These are phyloP conservation scores for Cryptosula pallasiana DNA, from an alignment of 2,888 invertebrate species.

Conservation along the genomic window DNA sequence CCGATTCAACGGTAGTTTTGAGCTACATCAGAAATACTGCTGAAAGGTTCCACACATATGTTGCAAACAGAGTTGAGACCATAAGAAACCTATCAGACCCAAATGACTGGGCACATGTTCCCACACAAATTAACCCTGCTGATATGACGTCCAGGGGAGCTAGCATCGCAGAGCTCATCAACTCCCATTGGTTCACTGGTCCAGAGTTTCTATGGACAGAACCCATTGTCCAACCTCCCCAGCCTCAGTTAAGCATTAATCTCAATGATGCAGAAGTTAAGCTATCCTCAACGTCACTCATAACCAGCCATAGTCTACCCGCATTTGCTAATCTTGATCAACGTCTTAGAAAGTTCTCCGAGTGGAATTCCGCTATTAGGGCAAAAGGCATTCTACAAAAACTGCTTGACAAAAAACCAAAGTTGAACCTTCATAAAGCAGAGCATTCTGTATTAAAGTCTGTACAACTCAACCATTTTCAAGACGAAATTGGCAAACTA, in stretches of 20 bases:
- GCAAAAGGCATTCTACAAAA: background rate
- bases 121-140: conserved; percentile 31
- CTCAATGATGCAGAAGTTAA: conserved; percentile 28
- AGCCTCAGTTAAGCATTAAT: background rate
- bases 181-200: conserved; percentile 27
- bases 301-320: background rate
- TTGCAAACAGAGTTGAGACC: conserved; percentile 33
- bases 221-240: background rate
- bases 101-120: conserved; percentile 32
- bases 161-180: conserved; percentile 24
- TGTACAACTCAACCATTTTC: conserved; percentile 21
- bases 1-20: conserved; percentile 30
- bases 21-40: conserved; percentile 32
- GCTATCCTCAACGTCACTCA: background rate
- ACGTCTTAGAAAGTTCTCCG: background rate
- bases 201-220: conserved; percentile 28
- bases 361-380: background rate
- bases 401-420: background rate
- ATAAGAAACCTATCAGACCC: conserved; percentile 30
- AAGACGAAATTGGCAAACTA: conserved; percentile 4
- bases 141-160: conserved; percentile 31
- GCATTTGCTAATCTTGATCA: background rate
- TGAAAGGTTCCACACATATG: conserved; percentile 32
- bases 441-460: background rate
- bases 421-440: background rate